Evolutionary conservation across 2,797 vertebrate genomes (phyloP).

Genomic region (Lateolabrax maculatus): DNA sequence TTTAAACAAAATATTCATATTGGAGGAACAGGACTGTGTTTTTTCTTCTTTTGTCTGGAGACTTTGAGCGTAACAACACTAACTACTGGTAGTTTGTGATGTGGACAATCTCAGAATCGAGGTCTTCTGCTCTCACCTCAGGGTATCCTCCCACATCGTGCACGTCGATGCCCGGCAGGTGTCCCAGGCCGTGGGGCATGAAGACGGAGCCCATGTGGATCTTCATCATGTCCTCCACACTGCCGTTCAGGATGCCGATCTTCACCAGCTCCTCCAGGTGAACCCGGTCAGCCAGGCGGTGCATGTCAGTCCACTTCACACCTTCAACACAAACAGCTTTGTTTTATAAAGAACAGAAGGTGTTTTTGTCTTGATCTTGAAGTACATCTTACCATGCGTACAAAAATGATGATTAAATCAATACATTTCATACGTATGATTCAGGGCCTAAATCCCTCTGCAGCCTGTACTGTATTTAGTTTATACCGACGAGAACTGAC

Average conservation of each 20-base stretch:
- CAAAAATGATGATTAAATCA: too few relatives aligned
- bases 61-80: background rate
- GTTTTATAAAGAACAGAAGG: background rate
- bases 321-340: conserved; percentile 41
- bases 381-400: too few relatives aligned
- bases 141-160: conserved; percentile 98
- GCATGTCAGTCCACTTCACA: conserved; percentile 95
- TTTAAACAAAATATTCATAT: background rate
- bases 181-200: conserved; percentile 97
- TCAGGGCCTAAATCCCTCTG: too few relatives aligned
- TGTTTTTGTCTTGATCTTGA: background rate
- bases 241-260: conserved; percentile 90
- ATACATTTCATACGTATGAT: too few relatives aligned
- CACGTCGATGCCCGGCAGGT: conserved; percentile 96
- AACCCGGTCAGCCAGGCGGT: conserved; percentile 92
- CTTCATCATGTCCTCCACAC: conserved; percentile 93
- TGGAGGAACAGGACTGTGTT: conserved; percentile 10
- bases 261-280: conserved; percentile 94
- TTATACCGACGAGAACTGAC: too few relatives aligned
- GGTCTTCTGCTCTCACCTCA: conserved; percentile 85
- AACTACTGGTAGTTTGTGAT: background rate
- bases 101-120: too few relatives aligned
- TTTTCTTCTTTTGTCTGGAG: conserved; percentile 11
- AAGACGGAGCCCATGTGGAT: conserved; percentile 94
- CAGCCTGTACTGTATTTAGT: background rate